Evolutionary conservation across 2,888 invertebrate genomes (phyloP).

Genomic region (Camptogramma bilineatum): DNA sequence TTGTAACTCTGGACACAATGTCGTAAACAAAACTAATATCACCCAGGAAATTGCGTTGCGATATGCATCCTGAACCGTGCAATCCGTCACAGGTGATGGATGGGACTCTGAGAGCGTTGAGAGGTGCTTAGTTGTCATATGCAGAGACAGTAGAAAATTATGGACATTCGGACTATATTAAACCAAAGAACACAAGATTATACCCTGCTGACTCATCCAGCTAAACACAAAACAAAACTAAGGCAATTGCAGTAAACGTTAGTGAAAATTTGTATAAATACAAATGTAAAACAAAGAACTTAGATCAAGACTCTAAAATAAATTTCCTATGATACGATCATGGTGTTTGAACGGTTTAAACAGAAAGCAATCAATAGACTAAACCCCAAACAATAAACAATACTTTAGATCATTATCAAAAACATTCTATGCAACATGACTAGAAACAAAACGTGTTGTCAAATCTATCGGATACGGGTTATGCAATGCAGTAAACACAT

Average conservation of each 20-base stretch:
- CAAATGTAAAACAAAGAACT: neutral
- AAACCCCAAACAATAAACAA: neutral
- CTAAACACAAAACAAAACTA: no score
- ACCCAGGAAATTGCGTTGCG: neutral
- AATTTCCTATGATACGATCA: neutral
- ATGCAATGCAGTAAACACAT: conserved; percentile 1
- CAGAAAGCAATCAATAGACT: neutral
- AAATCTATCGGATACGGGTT: neutral
- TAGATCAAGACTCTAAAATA: neutral
- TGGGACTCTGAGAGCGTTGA: neutral
- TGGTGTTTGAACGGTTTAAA: no score
- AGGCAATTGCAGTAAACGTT: neutral
- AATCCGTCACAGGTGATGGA: neutral
- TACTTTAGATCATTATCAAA: neutral
- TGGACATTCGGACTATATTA: no score
- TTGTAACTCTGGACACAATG: neutral
- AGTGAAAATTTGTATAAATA: neutral
- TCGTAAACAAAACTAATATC: conserved; percentile 2
- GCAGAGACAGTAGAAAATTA: neutral
- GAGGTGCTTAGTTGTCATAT: neutral
- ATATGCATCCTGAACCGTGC: conserved; percentile 1
- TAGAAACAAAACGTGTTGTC: conserved; percentile 13
- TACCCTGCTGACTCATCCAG: no score
- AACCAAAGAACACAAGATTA: no score
- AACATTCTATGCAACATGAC: neutral